Evolutionary conservation across 2,113 vertebrate species (phyloP).

Genomic region (Speoplatyrhinus poulsoni): DNA sequence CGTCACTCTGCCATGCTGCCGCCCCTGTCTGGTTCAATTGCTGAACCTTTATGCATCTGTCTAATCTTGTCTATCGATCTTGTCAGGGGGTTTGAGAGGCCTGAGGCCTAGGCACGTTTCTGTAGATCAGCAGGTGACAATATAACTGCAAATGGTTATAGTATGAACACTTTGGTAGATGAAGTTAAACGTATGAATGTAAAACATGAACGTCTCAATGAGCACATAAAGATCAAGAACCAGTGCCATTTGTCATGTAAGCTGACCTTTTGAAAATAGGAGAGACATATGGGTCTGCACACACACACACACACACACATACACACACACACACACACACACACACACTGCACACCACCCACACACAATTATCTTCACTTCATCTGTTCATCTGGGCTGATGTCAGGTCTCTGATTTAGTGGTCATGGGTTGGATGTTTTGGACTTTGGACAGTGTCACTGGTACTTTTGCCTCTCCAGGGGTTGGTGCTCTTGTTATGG

Average conservation of each 20-base stretch:
- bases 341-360: constrained; percentile 24
- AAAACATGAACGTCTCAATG: constrained; percentile 22
- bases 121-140: constrained; percentile 10
- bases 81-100: constrained; percentile 38
- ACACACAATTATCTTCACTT: constrained; percentile 13
- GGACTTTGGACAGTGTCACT: constrained; percentile 92
- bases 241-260: constrained; percentile 52
- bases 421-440: constrained; percentile 87
- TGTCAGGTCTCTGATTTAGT: constrained; percentile 82
- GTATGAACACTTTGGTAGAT: too few relatives aligned
- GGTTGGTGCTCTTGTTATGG: constrained; percentile 86
- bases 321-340: constrained; percentile 9
- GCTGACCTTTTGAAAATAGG: constrained; percentile 57
- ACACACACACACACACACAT: constrained; percentile 14
- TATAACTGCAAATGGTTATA: neutral
- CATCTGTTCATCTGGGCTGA: constrained; percentile 41
- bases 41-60: constrained; percentile 22
- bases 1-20: neutral
- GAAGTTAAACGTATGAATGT: too few relatives aligned
- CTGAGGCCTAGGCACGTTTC: constrained; percentile 15
- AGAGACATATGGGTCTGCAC: neutral
- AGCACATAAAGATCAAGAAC: constrained; percentile 29
- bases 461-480: constrained; percentile 91
- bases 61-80: constrained; percentile 43
- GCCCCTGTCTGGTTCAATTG: neutral